Conservation (phyloP, 2,113 vertebrate genomes). For the Marcusenius ussheri region DNA sequence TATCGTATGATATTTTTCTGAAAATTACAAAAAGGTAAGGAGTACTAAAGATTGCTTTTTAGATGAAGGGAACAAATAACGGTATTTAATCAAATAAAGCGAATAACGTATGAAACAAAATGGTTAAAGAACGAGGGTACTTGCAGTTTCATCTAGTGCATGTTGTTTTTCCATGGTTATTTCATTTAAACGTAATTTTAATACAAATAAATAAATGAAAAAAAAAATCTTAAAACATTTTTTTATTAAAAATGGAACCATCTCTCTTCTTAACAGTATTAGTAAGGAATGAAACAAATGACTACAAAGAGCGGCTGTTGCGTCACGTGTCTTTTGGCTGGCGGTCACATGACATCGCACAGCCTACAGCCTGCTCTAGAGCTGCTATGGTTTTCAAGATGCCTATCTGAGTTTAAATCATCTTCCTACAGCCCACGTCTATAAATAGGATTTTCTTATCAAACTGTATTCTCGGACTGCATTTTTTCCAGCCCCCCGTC, state of each 20-base stretch:
- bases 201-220: background rate
- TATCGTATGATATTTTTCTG: background rate
- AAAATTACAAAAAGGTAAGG: background rate
- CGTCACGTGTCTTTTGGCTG: background rate
- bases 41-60: background rate
- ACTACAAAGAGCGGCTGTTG: background rate
- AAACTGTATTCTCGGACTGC: slow-evolving; percentile 24
- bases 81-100: background rate
- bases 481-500: slow-evolving; percentile 20
- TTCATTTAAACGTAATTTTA: background rate
- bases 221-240: background rate
- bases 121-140: background rate
- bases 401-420: slow-evolving; percentile 16
- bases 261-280: background rate
- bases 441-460: slow-evolving; percentile 26
- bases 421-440: slow-evolving; percentile 11
- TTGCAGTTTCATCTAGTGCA: background rate
- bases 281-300: background rate
- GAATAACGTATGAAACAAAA: background rate
- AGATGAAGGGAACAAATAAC: background rate
- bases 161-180: background rate
- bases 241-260: background rate
- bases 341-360: background rate
- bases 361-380: background rate
- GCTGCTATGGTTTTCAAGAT: slow-evolving; percentile 14